Evolutionary conservation across 2,797 vertebrate genomes (phyloP), one percentile per base, ranked within the genome.

Genomic region (Poecile montanus): DNA sequence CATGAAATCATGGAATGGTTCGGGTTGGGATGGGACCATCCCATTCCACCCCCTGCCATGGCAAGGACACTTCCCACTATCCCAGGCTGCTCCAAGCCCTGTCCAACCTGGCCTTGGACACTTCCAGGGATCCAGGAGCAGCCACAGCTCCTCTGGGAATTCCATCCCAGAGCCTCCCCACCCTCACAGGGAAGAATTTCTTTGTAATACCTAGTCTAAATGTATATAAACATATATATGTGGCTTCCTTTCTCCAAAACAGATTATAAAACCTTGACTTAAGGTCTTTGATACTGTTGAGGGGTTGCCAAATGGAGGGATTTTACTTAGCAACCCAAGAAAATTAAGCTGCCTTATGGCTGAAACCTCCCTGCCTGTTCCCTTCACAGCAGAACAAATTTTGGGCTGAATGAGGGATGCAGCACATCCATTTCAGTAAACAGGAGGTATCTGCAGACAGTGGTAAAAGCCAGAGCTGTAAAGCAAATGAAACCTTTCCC

Each of bases 51-150:
- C 15, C 13, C 30, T 74, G 22, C 40, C 62, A 42, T 13, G 48
- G 10, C 50, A 70, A 36, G 50, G 23, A 38, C 50, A 51, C 3
- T 12, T 83, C 0, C 65, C n/a, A 26, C 23, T 0, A 0, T 5
- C 32, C 34, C 57, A 57, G 44, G 23, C 0, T n/a, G 42, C 16
- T 57, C 72, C 56, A 21, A 79, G 6, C 22, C 30, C 15, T 0
- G 0, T 44, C 58, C 53, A 76, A 0, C 27, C 32, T 25, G 27
- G 32, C 32, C n/a, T 70, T 45, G 65, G 23, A 0, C 72, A 57
- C 14, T 63, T 0, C n/a, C 72, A 83, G 50, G 32, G 50, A 63
- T 82, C 38, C 75, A 65, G 57, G 23, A 44, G 5, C 79, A 83
- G 36, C n/a, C 78, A 16, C 72, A 76, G 23, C 23, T 56, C 0